Evolutionary conservation across 2,113 vertebrate species (phyloP), one percentile per base, ranked within the genome.

Genomic region (Calidris pygmaea): DNA sequence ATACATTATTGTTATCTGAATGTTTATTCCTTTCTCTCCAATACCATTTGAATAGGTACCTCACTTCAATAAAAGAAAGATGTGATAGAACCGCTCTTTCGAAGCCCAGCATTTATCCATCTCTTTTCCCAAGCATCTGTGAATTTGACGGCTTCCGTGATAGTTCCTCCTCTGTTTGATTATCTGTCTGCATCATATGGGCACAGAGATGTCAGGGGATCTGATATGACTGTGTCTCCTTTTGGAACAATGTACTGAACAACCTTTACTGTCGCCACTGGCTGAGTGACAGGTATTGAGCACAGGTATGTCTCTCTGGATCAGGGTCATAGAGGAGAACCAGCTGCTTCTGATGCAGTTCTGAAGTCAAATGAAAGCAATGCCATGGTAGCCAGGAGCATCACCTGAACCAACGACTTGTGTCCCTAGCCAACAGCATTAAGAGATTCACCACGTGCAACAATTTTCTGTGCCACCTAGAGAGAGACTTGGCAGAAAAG

Each of bases 401-500:
- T 58, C 50, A 66, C 53, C 66, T 82, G 50, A 89, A 79, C 45
- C 78, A 55, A 13, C 8, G 39, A 80, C 48, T 58, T 22, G 21
- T 53, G 53, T 79, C 37, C n/a, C 23, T 34, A 52, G 16, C 80
- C 35, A 91, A 34, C 10, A 65, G 35, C 3, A 7, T 50, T 77
- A 93, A 88, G 45, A 86, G 59, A 89, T 90, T 82, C 50, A 90
- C 32, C 29, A 66, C 0, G 0, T 68, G 50, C 48, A 73, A 74
- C 19, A 88, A 82, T 90, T 83, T 96, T 90, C 78, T 78, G 22
- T 62, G 67, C 86, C 65, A 91, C 86, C 39, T 83, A 81, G 43
- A 94, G 89, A 94, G 66, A 83, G 52, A 50, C 39, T 86, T 94
- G 95, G 83, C 94, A 96, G 86, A 67, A 89, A 87, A 94, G 56